phyloP scores from a whole-genome alignment of 53 echinoderm and acorn worm species.

The Astropecten irregularis region DNA sequence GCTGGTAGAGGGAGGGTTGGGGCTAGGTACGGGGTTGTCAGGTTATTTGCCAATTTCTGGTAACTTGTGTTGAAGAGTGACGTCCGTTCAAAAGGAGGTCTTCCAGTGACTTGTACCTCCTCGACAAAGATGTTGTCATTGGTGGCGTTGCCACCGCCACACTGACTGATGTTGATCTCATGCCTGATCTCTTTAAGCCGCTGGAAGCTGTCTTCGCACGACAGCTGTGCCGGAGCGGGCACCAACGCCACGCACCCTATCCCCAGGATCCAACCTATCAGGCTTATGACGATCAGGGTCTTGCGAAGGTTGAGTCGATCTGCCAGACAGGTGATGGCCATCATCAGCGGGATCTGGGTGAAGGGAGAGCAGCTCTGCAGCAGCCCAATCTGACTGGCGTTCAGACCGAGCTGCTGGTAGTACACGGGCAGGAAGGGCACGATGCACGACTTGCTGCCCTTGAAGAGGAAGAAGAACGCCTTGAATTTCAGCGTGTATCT shows the following conservation, averaged over 20 bases:
- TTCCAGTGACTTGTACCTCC: not conserved
- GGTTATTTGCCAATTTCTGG: no score
- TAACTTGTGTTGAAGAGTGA: not conserved
- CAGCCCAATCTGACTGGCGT: conserved; percentile 61
- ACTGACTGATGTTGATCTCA: not conserved
- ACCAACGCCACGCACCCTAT: conserved; percentile 50
- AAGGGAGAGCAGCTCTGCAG: conserved; percentile 65
- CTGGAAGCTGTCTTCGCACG: not conserved
- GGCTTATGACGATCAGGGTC: conserved; percentile 51
- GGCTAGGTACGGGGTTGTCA: not conserved
- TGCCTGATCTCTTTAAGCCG: not conserved
- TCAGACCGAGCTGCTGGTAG: conserved; percentile 60
- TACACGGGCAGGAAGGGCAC: conserved; percentile 62
- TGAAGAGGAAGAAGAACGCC: conserved; percentile 70
- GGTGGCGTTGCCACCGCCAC: not conserved
- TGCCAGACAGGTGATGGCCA: conserved; percentile 60
- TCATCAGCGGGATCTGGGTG: conserved; percentile 60
- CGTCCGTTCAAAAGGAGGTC: not conserved
- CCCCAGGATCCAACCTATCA: conserved; percentile 57
- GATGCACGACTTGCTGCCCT: conserved; percentile 66
- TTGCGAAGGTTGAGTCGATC: conserved; percentile 65
- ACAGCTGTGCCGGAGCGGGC: conserved; percentile 14
- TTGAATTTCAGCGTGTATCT: conserved; percentile 56
- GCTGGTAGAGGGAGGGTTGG: not conserved
- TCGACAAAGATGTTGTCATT: not conserved